phyloP scores from a whole-genome alignment of 2,113 vertebrate species.

The Paedocypris sp. region DNA sequence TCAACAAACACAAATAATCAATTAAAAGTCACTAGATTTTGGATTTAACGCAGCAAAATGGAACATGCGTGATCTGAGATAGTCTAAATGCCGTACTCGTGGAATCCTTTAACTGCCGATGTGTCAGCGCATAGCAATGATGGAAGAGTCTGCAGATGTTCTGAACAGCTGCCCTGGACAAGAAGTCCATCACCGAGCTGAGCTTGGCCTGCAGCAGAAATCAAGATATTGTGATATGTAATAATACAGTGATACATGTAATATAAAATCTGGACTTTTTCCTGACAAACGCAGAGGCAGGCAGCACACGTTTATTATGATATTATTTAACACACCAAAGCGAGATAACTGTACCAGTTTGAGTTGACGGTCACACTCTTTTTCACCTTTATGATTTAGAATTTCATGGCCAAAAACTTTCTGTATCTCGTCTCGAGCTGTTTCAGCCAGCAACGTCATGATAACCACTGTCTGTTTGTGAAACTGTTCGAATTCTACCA shows the following conservation, averaged over 20 bases:
- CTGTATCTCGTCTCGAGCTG: constrained; percentile 18
- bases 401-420: constrained; percentile 1
- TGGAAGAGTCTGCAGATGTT: constrained; percentile 48
- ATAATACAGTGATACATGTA: too few relatives aligned
- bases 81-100: too few relatives aligned
- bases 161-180: constrained; percentile 47
- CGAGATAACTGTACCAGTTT: constrained; percentile 4
- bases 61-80: too few relatives aligned
- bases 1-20: not conserved
- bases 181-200: constrained; percentile 40
- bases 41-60: too few relatives aligned
- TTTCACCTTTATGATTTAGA: too few relatives aligned
- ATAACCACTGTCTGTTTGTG: constrained; percentile 32
- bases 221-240: too few relatives aligned
- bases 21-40: too few relatives aligned
- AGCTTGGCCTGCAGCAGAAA: constrained; percentile 22
- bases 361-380: not conserved
- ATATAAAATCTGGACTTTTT: too few relatives aligned
- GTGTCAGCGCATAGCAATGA: constrained; percentile 36
- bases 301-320: not conserved
- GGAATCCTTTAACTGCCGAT: not conserved
- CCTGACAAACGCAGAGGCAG: too few relatives aligned
- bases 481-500: constrained; percentile 36
- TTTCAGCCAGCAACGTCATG: constrained; percentile 40
- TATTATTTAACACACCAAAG: not conserved